These are phyloP conservation scores for Eustalomyia histrio DNA, from an alignment of 2,888 invertebrate species.

Conservation along the genomic window DNA sequence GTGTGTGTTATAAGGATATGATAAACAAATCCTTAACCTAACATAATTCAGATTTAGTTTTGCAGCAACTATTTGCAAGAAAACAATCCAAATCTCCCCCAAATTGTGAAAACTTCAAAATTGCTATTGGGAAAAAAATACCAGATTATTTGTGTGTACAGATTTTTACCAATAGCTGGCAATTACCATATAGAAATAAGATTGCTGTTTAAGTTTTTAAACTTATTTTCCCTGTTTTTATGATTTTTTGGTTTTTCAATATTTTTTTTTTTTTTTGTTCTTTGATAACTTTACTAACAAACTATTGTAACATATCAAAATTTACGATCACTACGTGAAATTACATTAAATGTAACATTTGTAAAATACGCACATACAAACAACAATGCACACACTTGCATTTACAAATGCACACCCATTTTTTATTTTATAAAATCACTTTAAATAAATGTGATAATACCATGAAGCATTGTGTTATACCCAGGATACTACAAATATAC, in stretches of 20 bases:
- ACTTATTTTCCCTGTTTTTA: constrained; percentile 26
- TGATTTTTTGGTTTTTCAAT: constrained; percentile 28
- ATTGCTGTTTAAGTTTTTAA: not conserved
- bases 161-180: not conserved
- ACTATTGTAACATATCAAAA: constrained; percentile 60
- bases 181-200: constrained; percentile 3
- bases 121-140: constrained; percentile 2
- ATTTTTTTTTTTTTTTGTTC: constrained; percentile 19
- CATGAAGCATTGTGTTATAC: constrained; percentile 18
- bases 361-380: constrained; percentile 6
- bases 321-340: constrained; percentile 64
- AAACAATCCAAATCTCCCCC: constrained; percentile 31
- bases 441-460: constrained; percentile 11
- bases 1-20: constrained; percentile 23
- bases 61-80: not conserved
- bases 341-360: constrained; percentile 54
- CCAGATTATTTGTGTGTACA: not conserved
- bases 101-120: constrained; percentile 12
- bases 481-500: too few species aligned
- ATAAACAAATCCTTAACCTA: constrained; percentile 74
- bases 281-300: constrained; percentile 27
- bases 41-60: constrained; percentile 70
- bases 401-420: constrained; percentile 1
- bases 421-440: constrained; percentile 1
- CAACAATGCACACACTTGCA: not conserved